Evolutionary conservation across 2,797 vertebrate species (phyloP).

Genomic region (Nannoperca australis): DNA sequence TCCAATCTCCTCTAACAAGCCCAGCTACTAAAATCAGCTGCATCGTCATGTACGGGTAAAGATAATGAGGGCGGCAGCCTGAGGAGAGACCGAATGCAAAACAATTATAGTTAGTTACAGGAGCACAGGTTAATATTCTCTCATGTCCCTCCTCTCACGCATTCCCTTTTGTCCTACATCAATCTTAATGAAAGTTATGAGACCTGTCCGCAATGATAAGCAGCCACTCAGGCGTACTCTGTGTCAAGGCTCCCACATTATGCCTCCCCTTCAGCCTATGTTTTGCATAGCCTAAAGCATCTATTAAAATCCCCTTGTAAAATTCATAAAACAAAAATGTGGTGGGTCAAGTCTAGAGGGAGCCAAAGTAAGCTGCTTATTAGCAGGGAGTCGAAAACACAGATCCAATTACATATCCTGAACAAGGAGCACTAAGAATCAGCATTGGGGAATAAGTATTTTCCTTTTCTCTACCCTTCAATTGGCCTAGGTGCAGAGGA

Average conservation of each 20-base stretch:
- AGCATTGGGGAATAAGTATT: conserved; percentile 94
- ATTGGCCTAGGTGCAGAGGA: conserved; percentile 93
- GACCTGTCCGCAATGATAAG: conserved; percentile 99
- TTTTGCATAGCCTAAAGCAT: conserved; percentile 99
- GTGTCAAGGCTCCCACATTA: conserved; percentile 96
- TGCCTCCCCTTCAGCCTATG: conserved; percentile 96
- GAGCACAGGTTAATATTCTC: conserved; percentile 99
- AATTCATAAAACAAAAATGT: conserved; percentile 99
- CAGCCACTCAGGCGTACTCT: conserved; percentile 94
- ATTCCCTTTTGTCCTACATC: conserved; percentile 93
- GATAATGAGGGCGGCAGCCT: conserved; percentile 94
- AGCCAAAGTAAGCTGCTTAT: conserved; percentile 99
- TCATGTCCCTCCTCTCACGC: conserved; percentile 90
- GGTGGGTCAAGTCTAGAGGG: conserved; percentile 99
- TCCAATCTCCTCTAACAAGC: conserved; percentile 85
- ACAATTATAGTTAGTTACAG: conserved; percentile 97
- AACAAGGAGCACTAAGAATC: conserved; percentile 97
- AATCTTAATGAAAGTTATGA: conserved; percentile 99
- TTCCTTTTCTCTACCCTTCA: conserved; percentile 89
- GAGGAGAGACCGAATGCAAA: conserved; percentile 94
- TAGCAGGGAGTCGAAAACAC: conserved; percentile 99
- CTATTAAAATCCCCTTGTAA: conserved; percentile 99
- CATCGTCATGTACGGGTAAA: conserved; percentile 93
- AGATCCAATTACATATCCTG: conserved; percentile 99
- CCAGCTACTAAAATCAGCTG: conserved; percentile 89